phyloP scores from a whole-genome alignment of 2,888 invertebrate species.

The Stomorhina lunata region DNA sequence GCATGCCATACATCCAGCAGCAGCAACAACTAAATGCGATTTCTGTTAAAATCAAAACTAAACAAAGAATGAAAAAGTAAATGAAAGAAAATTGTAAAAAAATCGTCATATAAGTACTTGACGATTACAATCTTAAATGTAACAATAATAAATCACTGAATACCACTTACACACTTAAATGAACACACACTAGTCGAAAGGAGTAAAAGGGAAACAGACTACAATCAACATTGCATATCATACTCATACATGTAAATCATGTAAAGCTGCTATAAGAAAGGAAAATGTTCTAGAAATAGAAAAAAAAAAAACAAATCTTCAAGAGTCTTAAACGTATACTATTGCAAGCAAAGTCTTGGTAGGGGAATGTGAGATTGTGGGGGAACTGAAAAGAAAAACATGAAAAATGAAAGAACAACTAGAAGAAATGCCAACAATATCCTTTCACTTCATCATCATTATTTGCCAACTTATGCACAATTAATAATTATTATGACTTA shows the following conservation, averaged over 20 bases:
- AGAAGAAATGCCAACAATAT: slow-evolving; percentile 62
- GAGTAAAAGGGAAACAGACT: background rate
- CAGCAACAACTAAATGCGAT: slow-evolving; percentile 20
- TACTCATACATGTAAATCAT: background rate
- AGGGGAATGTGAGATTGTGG: background rate
- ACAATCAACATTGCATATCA: slow-evolving; percentile 21
- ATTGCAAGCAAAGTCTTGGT: background rate
- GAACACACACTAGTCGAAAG: slow-evolving; percentile 36
- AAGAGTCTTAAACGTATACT: background rate
- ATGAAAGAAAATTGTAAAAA: slow-evolving; percentile 9
- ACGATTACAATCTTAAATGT: slow-evolving; percentile 65
- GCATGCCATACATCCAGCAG: slow-evolving; percentile 7
- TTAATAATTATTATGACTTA: slow-evolving; percentile 71
- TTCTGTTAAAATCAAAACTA: slow-evolving; percentile 11
- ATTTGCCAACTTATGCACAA: slow-evolving; percentile 72
- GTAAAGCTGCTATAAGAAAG: slow-evolving; percentile 19
- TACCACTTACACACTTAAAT: slow-evolving; percentile 62
- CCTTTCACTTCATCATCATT: slow-evolving; percentile 71
- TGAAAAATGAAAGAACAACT: slow-evolving; percentile 47
- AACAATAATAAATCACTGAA: slow-evolving; percentile 65
- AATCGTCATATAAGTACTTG: slow-evolving; percentile 53
- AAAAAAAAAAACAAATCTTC: background rate
- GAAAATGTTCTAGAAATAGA: slow-evolving; percentile 29
- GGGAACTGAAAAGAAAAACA: background rate
- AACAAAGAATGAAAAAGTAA: slow-evolving; percentile 27